Evolutionary conservation across 2,797 vertebrate genomes (phyloP).

Genomic region (Lacerta viridis): DNA sequence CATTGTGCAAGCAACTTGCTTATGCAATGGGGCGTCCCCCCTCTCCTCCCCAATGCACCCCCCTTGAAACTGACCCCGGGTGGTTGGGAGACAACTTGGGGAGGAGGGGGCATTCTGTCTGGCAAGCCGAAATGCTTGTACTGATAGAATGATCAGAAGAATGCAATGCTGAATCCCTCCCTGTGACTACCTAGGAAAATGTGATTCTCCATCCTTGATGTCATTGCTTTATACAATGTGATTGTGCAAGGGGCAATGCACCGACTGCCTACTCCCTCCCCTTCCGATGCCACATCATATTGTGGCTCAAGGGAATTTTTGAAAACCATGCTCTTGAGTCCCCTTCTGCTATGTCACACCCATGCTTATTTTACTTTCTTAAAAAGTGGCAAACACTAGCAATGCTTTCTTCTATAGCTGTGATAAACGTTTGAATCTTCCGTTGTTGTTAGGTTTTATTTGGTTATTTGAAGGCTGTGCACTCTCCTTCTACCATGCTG

Average conservation of each 20-base stretch:
- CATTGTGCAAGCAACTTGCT: too few species aligned
- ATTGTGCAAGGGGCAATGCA: background rate
- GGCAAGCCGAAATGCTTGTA: too few species aligned
- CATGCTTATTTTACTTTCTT: background rate
- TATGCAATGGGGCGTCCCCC: too few species aligned
- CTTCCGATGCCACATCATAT: background rate
- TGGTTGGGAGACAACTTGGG: too few species aligned
- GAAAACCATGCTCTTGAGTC: background rate
- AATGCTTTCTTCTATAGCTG: background rate
- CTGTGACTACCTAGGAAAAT: background rate
- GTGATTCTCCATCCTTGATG: background rate
- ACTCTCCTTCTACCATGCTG: background rate
- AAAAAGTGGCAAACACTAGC: background rate
- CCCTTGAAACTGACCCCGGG: too few species aligned
- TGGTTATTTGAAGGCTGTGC: background rate
- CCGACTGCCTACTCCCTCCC: background rate
- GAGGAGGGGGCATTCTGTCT: too few species aligned
- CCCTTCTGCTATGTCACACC: background rate
- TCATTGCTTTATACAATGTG: background rate
- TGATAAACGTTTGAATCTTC: background rate
- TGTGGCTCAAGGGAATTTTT: background rate
- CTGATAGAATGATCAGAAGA: too few species aligned
- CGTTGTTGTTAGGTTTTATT: background rate
- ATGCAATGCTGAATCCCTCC: too few species aligned
- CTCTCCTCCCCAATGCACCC: too few species aligned